Percentiles rank a stretch among this genome's conserved stretches.
phyloP scores from a whole-genome alignment of 2,797 vertebrate genomes.

The Simalia tracyae region DNA sequence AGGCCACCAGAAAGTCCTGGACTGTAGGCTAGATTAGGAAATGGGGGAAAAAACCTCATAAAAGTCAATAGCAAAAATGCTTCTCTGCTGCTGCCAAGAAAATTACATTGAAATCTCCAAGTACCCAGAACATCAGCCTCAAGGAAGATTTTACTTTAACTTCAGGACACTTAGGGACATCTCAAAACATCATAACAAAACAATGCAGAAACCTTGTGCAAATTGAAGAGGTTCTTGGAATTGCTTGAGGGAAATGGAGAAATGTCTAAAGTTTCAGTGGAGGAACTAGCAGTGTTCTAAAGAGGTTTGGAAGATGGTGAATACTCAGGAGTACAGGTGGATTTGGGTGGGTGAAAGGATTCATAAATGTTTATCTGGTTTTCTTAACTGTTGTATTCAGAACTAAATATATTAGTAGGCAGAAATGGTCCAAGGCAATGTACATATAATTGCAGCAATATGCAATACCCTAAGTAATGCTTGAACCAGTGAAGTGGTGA shows the following conservation, averaged over 20 bases:
- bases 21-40: background rate
- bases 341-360: background rate
- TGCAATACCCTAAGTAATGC: background rate
- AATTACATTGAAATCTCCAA: background rate
- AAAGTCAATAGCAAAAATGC: background rate
- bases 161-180: constrained; percentile 7
- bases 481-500: background rate
- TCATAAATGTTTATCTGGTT: background rate
- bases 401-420: constrained; percentile 1
- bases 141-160: background rate
- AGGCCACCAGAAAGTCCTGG: background rate
- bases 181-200: constrained; percentile 5
- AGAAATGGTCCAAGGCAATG: background rate
- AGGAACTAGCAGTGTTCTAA: constrained; percentile 13
- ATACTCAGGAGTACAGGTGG: background rate
- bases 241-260: background rate
- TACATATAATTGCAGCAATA: background rate
- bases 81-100: background rate
- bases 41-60: background rate
- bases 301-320: background rate
- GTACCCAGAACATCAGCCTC: background rate
- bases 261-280: background rate
- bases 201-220: constrained; percentile 13
- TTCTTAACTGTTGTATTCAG: constrained; percentile 16
- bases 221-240: constrained; percentile 26